Evolutionary conservation across 2,797 vertebrate genomes (phyloP).

Genomic region (Percopsis omiscomaycus): DNA sequence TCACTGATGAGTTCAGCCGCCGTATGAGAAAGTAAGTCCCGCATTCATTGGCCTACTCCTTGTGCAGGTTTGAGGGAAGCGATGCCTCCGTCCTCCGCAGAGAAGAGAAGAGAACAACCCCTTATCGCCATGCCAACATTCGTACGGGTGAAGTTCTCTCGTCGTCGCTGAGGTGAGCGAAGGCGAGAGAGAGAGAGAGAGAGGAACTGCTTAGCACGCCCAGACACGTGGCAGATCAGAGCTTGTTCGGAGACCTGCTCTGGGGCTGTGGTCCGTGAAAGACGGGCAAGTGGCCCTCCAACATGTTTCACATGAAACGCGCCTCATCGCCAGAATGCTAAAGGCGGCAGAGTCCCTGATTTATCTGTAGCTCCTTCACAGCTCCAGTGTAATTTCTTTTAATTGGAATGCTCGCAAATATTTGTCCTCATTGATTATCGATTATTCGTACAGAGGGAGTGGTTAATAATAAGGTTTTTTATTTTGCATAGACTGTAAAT

Average conservation of each 20-base stretch:
- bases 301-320: slow-evolving; percentile 43
- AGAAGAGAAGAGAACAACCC: slow-evolving; percentile 16
- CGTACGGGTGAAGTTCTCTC: slow-evolving; percentile 33
- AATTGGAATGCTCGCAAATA: slow-evolving; percentile 5
- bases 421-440: slow-evolving; percentile 3
- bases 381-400: slow-evolving; percentile 1
- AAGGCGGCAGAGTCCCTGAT: slow-evolving; percentile 30
- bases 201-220: slow-evolving; percentile 21
- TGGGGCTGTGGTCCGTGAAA: slow-evolving; percentile 46
- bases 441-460: slow-evolving; percentile 10
- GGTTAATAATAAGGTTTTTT: too few species aligned
- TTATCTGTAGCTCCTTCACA: slow-evolving; percentile 26
- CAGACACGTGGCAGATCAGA: slow-evolving; percentile 53
- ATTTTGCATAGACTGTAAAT: too few species aligned
- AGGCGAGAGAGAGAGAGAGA: too few species aligned
- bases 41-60: slow-evolving; percentile 21
- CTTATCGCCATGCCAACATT: slow-evolving; percentile 58
- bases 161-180: slow-evolving; percentile 25
- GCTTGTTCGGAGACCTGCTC: slow-evolving; percentile 38
- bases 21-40: slow-evolving; percentile 31
- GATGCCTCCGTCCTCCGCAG: slow-evolving; percentile 19
- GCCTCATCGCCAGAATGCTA: slow-evolving; percentile 18
- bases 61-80: slow-evolving; percentile 34
- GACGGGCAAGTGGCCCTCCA: slow-evolving; percentile 59
- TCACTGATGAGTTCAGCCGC: slow-evolving; percentile 42